Base-by-base conservation (phyloP, 2,888 invertebrate genomes). In the Silvanus unidentatus region DNA sequence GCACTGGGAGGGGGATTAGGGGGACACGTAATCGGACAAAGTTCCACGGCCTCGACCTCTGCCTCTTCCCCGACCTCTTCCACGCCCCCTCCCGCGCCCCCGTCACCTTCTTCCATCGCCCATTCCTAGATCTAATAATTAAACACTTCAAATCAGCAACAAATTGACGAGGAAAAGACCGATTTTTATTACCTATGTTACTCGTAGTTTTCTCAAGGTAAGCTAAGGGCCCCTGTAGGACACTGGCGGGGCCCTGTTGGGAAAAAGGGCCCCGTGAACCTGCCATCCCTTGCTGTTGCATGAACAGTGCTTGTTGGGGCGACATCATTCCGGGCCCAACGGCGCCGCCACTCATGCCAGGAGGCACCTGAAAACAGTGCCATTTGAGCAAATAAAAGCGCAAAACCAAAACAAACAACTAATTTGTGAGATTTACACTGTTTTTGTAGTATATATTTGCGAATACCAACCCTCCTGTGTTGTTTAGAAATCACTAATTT, bases 151-250 rank as follows among this genome's bases (percentile, higher is more conserved):
- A 32, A 30, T n/a, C n/a, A n/a, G n/a, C n/a, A n/a, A n/a, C n/a
- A n/a, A n/a, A n/a, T n/a, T n/a, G n/a, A n/a, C n/a, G n/a, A n/a
- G n/a, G n/a, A n/a, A n/a, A n/a, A n/a, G n/a, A n/a, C n/a, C n/a
- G n/a, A n/a, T n/a, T 16, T 12, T 37, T 15, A 2, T 14, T 69
- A 80, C 81, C 91, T 79, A 92, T 91, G 74, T 89, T 91, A 73
- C 89, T 89, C 63, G 91, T 88, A 53, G 90, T 90, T 76, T 91
- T 90, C 75, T 92, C 91, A 49, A 93, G 75, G 65, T 85, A 91
- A 1, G 91, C 91, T 50, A 92, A 75, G 1, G 91, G 92, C 5
- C 91, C 90, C 56, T 88, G 89, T 43, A 89, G 75, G 1, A 84
- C 77, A 49, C 75, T 72, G 38, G 66, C 69, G 1, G 75, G 75